Evolutionary conservation across 2,113 vertebrate genomes (phyloP).

Genomic region (Phyllopteryx taeniolatus): DNA sequence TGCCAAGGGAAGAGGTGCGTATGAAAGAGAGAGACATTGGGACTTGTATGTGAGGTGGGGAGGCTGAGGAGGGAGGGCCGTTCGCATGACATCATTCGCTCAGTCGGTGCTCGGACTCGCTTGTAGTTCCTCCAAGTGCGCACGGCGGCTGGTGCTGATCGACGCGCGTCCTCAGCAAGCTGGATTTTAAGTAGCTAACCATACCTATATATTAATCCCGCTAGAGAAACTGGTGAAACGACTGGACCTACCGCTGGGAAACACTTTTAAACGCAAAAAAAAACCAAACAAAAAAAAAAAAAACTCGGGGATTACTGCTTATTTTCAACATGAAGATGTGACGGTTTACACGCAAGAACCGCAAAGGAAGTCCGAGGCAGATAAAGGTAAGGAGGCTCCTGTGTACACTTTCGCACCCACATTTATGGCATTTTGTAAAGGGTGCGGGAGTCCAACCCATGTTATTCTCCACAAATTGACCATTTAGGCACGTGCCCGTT

Average conservation of each 20-base stretch:
- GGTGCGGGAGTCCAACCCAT: neutral
- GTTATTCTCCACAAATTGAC: neutral
- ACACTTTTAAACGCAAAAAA: slow-evolving; percentile 17
- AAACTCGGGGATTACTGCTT: slow-evolving; percentile 64
- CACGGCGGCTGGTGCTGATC: slow-evolving; percentile 61
- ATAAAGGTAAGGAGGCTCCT: slow-evolving; percentile 55
- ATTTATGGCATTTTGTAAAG: neutral
- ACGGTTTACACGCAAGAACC: slow-evolving; percentile 53
- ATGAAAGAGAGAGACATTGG: neutral
- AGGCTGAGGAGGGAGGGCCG: slow-evolving; percentile 63
- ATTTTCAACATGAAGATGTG: slow-evolving; percentile 68
- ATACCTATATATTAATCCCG: slow-evolving; percentile 14
- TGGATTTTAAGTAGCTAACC: slow-evolving; percentile 46
- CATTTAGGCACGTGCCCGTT: neutral
- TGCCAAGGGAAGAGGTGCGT: slow-evolving; percentile 1
- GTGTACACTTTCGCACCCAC: neutral
- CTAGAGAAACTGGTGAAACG: slow-evolving; percentile 33
- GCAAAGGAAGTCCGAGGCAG: slow-evolving; percentile 55
- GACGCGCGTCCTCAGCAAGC: slow-evolving; percentile 62
- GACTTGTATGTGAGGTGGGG: slow-evolving; percentile 14
- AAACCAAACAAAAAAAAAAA: slow-evolving; percentile 1
- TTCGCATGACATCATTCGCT: slow-evolving; percentile 75
- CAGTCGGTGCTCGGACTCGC: slow-evolving; percentile 60
- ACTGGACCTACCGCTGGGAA: slow-evolving; percentile 65
- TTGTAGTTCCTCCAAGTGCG: slow-evolving; percentile 67